Evolutionary conservation across 2,113 vertebrate species (phyloP), one percentile per base, ranked within the genome.

Genomic region (Bothrops jararaca): DNA sequence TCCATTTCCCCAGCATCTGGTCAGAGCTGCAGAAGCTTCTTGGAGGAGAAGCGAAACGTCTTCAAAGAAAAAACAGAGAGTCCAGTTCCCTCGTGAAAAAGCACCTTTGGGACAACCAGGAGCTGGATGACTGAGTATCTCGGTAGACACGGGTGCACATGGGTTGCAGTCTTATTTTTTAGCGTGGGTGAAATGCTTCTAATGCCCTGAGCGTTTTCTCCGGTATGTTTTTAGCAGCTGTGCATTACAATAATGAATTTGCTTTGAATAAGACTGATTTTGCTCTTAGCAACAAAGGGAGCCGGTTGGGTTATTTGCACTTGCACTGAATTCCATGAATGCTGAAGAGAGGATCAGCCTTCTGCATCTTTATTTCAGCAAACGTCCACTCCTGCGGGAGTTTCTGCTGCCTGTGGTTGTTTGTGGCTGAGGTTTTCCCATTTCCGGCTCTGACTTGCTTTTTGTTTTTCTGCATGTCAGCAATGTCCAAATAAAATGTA

Each of bases 301-400:
- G 92, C 50, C 7, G 92, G 91, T 93, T 93, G 88, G 50, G 2
- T 0, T 50, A 86, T 91, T 95, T 42, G 60, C 26, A 69, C 42
- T 86, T 90, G 94, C 89, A 86, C 48, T 52, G 90, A 95, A 86
- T 86, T 50, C 86, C 80, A 22, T 90, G 88, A 80, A 91, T 95
- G 74, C 85, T 20, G 85, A 85, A 18, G 0, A 58, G 69, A 20
- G 5, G 2, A n/a, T 69, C 91, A 58, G 1, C 45, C 85, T 50
- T 23, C 88, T 89, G 3, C 85, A 91, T 93, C 56, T 54, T n/a
- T 20, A 0, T 39, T 60, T 26, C 39, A 90, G 48, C 93, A 92
- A 92, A 4, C 39, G 90, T 29, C 54, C 34, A 0, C 80, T 94
- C 42, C 90, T 39, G 5, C 6, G 42, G 18, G 89, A 94, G 52